Percentiles rank a stretch among this genome's conserved stretches.
phyloP scores from a whole-genome alignment of 2,888 invertebrate species.

The Micoletzkya japonica region DNA sequence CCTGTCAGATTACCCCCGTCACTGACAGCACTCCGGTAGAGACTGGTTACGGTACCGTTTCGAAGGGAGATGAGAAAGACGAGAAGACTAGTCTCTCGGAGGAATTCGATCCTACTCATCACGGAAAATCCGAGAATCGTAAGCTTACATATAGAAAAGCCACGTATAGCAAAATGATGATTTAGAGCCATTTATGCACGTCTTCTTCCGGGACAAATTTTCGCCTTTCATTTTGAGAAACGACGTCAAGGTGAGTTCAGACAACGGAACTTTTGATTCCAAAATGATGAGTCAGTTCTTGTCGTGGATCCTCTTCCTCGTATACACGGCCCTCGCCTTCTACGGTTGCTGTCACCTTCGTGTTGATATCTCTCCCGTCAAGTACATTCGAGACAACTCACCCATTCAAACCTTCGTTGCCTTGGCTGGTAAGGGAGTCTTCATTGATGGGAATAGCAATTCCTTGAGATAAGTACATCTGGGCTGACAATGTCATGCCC shows the following conservation, averaged over 20 bases:
- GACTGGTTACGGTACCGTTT: background rate
- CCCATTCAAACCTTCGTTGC: conserved; percentile 62
- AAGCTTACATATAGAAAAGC: conserved; percentile 16
- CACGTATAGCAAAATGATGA: background rate
- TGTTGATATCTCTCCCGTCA: conserved; percentile 62
- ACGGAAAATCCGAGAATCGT: conserved; percentile 42
- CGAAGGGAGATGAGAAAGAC: conserved; percentile 3
- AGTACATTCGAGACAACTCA: conserved; percentile 62
- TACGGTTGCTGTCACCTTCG: conserved; percentile 56
- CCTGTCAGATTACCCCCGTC: background rate
- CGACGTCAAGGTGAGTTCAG: conserved; percentile 42
- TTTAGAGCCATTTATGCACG: conserved; percentile 56
- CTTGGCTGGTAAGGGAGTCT: conserved; percentile 50
- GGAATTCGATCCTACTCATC: conserved; percentile 34
- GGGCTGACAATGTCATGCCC: conserved; percentile 64
- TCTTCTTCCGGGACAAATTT: conserved; percentile 54
- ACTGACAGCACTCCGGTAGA: background rate
- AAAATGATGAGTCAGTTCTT: conserved; percentile 25
- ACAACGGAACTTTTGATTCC: background rate
- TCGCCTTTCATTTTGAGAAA: conserved; percentile 57
- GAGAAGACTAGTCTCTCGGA: conserved; percentile 11
- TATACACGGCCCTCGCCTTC: conserved; percentile 54
- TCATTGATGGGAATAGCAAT: background rate
- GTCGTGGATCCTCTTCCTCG: conserved; percentile 49
- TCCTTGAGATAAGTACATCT: conserved; percentile 57